Conservation (phyloP, 92 coral and sea anemone species). For the Actinernus sp. region DNA sequence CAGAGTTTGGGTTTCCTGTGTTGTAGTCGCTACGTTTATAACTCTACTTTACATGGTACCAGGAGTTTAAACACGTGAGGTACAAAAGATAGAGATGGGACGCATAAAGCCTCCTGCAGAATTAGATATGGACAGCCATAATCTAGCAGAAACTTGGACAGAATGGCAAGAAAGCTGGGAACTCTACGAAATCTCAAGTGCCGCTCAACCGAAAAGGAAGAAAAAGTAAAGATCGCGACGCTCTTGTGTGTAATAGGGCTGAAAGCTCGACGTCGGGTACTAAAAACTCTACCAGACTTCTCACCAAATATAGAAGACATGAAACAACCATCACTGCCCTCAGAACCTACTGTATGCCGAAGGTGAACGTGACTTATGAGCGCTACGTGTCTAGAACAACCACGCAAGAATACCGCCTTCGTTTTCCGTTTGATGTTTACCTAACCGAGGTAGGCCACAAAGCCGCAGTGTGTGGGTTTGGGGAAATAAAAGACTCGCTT, state of each 20-base stretch:
- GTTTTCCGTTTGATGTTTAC: constrained; percentile 32
- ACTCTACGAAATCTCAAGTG: constrained; percentile 7
- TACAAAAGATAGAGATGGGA: constrained; percentile 12
- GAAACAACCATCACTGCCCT: too few relatives aligned
- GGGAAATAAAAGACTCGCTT: constrained; percentile 45
- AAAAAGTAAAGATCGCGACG: neutral
- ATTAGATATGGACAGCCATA: constrained; percentile 13
- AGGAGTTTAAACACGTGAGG: neutral
- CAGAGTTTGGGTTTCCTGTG: too few relatives aligned
- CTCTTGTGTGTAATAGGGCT: neutral
- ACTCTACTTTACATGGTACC: constrained; percentile 6
- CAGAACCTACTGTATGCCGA: constrained; percentile 33
- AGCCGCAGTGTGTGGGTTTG: constrained; percentile 37
- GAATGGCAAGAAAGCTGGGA: constrained; percentile 13
- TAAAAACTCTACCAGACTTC: constrained; percentile 16
- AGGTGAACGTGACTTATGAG: constrained; percentile 29
- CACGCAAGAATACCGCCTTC: constrained; percentile 37
- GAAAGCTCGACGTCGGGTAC: constrained; percentile 13
- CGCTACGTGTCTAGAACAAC: constrained; percentile 33
- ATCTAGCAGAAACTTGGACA: constrained; percentile 19
- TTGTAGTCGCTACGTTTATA: too few relatives aligned
- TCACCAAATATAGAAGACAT: too few relatives aligned
- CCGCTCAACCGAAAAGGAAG: neutral
- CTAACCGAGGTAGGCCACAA: constrained; percentile 42
- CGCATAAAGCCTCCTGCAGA: constrained; percentile 30